Evolutionary conservation across 2,113 vertebrate species (phyloP).

Genomic region (Papio anubis): DNA sequence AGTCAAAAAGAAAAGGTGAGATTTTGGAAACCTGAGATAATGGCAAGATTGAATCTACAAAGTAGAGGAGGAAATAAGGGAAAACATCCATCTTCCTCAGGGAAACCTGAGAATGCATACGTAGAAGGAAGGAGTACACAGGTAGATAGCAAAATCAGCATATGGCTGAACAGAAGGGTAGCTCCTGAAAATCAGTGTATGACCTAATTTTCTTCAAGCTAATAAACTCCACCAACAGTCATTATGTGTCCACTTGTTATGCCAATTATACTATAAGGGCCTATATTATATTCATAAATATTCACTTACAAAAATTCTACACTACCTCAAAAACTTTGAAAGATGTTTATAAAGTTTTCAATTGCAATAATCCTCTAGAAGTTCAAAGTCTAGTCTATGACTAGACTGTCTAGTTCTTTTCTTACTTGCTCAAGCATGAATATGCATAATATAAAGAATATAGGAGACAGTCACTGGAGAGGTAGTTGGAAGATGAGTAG

Average conservation of each 20-base stretch:
- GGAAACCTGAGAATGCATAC: not conserved
- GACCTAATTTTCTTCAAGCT: not conserved
- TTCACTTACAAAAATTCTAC: not conserved
- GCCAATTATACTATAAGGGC: not conserved
- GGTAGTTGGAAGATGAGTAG: not conserved
- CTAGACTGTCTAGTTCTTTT: not conserved
- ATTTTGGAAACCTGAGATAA: not conserved
- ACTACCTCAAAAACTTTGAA: not conserved
- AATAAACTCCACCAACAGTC: not conserved
- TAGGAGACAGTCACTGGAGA: not conserved
- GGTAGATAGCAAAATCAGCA: not conserved
- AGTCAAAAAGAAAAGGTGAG: conserved; percentile 15
- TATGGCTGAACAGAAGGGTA: not conserved
- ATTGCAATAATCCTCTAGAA: not conserved
- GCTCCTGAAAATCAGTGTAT: not conserved
- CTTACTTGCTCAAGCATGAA: not conserved
- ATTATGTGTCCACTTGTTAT: not conserved
- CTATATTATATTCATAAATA: not conserved
- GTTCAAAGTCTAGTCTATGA: not conserved
- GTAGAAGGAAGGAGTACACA: not conserved
- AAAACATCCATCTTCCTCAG: not conserved
- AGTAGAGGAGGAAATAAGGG: not conserved
- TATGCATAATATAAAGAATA: not conserved
- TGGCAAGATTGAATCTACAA: not conserved
- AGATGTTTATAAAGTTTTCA: not conserved